Conservation (phyloP, 1,140 invertebrate species). For the Ptiloglossa arizonensis region DNA sequence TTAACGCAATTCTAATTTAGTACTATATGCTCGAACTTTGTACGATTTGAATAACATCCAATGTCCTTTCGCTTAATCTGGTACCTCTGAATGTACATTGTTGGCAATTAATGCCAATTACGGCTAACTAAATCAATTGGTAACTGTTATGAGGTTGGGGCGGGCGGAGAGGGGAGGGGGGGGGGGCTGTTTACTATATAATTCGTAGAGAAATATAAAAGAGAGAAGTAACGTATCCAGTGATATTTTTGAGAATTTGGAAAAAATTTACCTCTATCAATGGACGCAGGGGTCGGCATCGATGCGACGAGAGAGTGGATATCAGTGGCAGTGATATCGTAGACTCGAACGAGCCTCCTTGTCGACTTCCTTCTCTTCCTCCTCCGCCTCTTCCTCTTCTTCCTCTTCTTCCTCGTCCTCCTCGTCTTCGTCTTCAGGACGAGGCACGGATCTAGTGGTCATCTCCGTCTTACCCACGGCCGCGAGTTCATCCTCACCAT, state of each 20-base stretch:
- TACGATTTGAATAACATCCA: too few relatives aligned
- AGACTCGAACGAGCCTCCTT: conserved; percentile 46
- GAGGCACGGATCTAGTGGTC: conserved; percentile 63
- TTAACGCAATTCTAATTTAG: too few relatives aligned
- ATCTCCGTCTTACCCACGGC: conserved; percentile 61
- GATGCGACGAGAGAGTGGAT: conserved; percentile 59
- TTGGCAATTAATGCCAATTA: too few relatives aligned
- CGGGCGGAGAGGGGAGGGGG: too few relatives aligned
- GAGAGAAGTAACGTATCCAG: too few relatives aligned
- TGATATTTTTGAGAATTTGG: neutral
- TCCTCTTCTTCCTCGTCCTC: conserved; percentile 61
- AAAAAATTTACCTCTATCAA: conserved; percentile 52
- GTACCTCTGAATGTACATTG: too few relatives aligned
- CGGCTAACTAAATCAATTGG: too few relatives aligned
- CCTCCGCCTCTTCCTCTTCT: conserved; percentile 44
- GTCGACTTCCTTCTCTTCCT: conserved; percentile 40
- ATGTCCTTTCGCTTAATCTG: too few relatives aligned
- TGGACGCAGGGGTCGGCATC: conserved; percentile 60
- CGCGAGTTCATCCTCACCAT: conserved; percentile 53
- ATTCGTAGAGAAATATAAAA: too few relatives aligned
- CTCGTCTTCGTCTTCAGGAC: conserved; percentile 64
- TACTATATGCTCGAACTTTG: too few relatives aligned
- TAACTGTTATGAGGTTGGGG: too few relatives aligned
- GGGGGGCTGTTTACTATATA: too few relatives aligned
- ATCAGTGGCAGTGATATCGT: conserved; percentile 65